Base-by-base conservation (phyloP, 2,797 vertebrate genomes). In the Takifugu rubripes region DNA sequence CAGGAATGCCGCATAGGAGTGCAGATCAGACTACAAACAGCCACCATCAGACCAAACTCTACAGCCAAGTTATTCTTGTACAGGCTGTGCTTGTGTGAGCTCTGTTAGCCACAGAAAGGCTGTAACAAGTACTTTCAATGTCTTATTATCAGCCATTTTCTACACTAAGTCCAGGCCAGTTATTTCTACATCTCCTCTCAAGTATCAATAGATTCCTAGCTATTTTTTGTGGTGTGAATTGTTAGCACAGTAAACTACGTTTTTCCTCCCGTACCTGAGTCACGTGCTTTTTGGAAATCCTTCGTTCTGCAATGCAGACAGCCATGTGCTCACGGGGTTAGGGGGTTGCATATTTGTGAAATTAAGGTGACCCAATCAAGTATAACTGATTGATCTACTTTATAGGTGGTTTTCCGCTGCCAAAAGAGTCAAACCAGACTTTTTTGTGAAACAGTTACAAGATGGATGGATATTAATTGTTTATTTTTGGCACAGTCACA, bases 1-100 rank as follows among this genome's bases (percentile, higher is more conserved):
- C 79, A 79, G 78, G 80, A 86, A 80, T 55, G 74, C 2, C 3
- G 44, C 15, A 70, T 5, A 0, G 7, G 27, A 36, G 42, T n/a
- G 71, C 8, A 4, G 14, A 46, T 62, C 27, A 51, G 73, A 65
- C 75, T 65, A 70, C 72, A 56, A 63, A 61, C 29, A 54, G 15
- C 1, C 59, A 56, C 49, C 58, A 3, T 67, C 49, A 51, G 56
- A 33, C 31, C 31, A 9, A 33, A 9, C 31, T 29, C 21, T 21
- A 21, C 21, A 21, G 21, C 21, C 21, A 21, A 21, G 21, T 21
- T 74, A 56, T 52, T 51, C 54, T 55, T 21, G 50, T 56, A 24
- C 56, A 24, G 48, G 31, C 47, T 43, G 29, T 55, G 59, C 42
- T 61, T 66, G 50, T 66, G 51, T 67, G 68, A 63, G 51, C 68